Base-by-base conservation (phyloP, 2,888 invertebrate species). In the Psylliodes chrysocephalus region DNA sequence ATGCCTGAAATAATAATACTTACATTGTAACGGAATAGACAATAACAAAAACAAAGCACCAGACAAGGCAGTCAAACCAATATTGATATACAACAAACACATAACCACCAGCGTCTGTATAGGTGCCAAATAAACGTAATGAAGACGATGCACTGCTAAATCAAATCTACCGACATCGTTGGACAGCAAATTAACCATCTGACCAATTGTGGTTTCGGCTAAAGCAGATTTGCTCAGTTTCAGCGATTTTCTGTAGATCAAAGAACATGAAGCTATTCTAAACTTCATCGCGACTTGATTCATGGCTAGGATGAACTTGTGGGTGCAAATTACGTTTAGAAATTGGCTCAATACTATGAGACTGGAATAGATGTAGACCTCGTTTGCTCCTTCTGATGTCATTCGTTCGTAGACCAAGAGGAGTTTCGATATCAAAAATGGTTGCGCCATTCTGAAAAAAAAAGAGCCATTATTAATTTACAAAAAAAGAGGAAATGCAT, bases 281-380 rank as follows among this genome's bases (percentile, higher is more conserved):
- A 93, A 86, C 81, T 91, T 89, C 93, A 94, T 92, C 51, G 95
- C 94, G 81, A 92, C 87, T 75, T 92, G 91, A 56, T 91, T 85
- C n/a, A 93, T 88, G 12, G 89, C 90, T 85, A 95, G 89, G 89
- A 95, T 94, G 78, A 93, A 95, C 0, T 93, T 93, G 83, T 98
- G 80, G 4, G 59, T 64, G 8, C 73, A 60, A 1, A 94, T 84
- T 17, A 93, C 89, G 75, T 90, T 90, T 38, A 91, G 76, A 0
- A 89, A 89, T 0, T 92, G 90, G 68, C 90, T 88, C 8, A 89
- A 69, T 10, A 93, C 87, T 30, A 94, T 89, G 2, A 89, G 89
- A 0, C 84, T 86, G 0, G 94, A 93, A 79, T 91, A 94, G 2
- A 55, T 28, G 30, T 55, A 55, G 7, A 55, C 33, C 2, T 63